Conservation (phyloP, 92 coral and sea anemone species). For the Isaurus tuberculatus region DNA sequence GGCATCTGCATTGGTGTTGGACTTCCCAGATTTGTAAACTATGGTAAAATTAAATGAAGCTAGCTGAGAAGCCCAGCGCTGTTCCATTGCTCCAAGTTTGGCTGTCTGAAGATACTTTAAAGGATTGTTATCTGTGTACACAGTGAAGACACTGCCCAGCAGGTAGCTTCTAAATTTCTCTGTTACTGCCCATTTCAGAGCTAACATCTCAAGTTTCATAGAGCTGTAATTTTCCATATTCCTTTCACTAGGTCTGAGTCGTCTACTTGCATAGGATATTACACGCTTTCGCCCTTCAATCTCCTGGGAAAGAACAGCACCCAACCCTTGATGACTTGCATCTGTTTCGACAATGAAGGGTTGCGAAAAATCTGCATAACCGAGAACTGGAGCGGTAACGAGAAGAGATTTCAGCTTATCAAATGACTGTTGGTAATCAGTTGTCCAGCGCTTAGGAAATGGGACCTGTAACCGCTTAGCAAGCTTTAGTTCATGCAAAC, state of each 20-base stretch:
- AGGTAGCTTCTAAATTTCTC: slow-evolving; percentile 63
- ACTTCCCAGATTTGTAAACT: slow-evolving; percentile 54
- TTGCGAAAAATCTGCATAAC: slow-evolving; percentile 34
- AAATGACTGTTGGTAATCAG: slow-evolving; percentile 44
- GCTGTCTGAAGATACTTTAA: slow-evolving; percentile 61
- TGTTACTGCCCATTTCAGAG: slow-evolving; percentile 60
- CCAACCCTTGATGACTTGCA: slow-evolving; percentile 44
- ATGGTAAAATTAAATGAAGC: slow-evolving; percentile 65
- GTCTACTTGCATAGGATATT: slow-evolving; percentile 71
- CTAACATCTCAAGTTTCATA: slow-evolving; percentile 59
- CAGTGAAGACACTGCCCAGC: slow-evolving; percentile 59
- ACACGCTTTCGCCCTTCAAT: slow-evolving; percentile 54
- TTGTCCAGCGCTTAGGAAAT: slow-evolving; percentile 46
- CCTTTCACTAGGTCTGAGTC: slow-evolving; percentile 61
- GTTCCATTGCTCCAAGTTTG: slow-evolving; percentile 67
- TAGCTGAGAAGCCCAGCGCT: slow-evolving; percentile 72
- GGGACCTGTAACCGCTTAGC: slow-evolving; percentile 49
- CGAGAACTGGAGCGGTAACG: slow-evolving; percentile 41
- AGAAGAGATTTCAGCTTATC: slow-evolving; percentile 18
- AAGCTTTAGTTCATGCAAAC: slow-evolving; percentile 53
- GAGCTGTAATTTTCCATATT: slow-evolving; percentile 73
- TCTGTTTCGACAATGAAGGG: slow-evolving; percentile 49
- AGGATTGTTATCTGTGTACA: slow-evolving; percentile 68
- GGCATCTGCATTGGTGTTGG: slow-evolving; percentile 67
- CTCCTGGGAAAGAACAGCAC: slow-evolving; percentile 58